phyloP scores from a whole-genome alignment of 2,113 vertebrate genomes.

The Cynopterus brachyotis region DNA sequence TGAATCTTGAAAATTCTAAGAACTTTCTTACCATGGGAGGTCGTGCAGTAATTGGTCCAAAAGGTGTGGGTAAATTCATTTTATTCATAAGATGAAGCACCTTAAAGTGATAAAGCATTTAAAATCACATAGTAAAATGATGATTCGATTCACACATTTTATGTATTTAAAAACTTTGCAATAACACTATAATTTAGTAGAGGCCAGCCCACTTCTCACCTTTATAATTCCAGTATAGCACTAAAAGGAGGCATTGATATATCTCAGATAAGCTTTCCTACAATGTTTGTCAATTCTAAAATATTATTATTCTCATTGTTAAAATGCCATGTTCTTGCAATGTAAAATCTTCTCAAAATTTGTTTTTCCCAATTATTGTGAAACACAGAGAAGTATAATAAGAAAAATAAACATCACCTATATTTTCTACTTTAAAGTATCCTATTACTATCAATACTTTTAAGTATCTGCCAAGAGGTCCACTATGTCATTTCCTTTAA shows the following conservation, averaged over 20 bases:
- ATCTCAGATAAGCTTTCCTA: background rate
- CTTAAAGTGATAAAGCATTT: conserved; percentile 79
- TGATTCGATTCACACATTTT: background rate
- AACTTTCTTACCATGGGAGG: conserved; percentile 91
- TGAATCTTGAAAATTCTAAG: background rate
- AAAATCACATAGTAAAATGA: background rate
- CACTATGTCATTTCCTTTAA: background rate
- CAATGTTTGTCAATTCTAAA: background rate
- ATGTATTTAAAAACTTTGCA: background rate
- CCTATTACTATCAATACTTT: background rate
- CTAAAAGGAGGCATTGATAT: background rate
- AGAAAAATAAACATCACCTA: background rate
- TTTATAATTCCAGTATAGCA: background rate
- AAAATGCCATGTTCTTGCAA: background rate
- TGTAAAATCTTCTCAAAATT: background rate
- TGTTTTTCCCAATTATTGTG: background rate
- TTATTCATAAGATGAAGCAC: conserved; percentile 99
- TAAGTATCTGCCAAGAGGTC: background rate
- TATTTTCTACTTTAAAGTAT: background rate
- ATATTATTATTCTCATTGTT: background rate
- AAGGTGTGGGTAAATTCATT: conserved; percentile 97
- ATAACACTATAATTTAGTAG: background rate
- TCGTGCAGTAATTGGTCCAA: conserved; percentile 92
- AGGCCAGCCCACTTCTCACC: background rate
- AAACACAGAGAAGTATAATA: background rate